These are phyloP conservation scores for Nemoura dubitans DNA, from an alignment of 2,888 invertebrate species.

Conservation along the genomic window DNA sequence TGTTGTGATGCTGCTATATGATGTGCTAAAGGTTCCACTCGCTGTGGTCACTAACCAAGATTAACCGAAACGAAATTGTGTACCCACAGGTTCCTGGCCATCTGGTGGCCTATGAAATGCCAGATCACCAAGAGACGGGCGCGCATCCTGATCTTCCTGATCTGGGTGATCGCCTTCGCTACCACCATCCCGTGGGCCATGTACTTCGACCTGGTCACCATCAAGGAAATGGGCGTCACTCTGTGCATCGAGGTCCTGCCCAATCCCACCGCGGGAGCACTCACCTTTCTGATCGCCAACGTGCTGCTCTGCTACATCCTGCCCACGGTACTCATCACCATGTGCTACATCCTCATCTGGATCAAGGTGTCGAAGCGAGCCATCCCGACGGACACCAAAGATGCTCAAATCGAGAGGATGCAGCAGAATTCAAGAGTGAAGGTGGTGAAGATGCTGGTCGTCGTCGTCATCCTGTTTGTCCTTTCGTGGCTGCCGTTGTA, in stretches of 20 bases:
- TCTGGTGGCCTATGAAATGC: constrained; percentile 92
- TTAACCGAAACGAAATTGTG: constrained; percentile 50
- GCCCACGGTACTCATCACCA: constrained; percentile 88
- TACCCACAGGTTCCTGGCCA: constrained; percentile 89
- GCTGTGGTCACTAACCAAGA: too few species aligned
- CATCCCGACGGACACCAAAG: constrained; percentile 91
- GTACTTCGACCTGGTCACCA: constrained; percentile 83
- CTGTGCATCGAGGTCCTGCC: constrained; percentile 90
- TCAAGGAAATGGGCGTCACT: constrained; percentile 76
- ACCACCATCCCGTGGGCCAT: constrained; percentile 91
- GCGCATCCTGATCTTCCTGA: constrained; percentile 85
- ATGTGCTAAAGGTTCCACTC: too few species aligned
- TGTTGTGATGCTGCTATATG: too few species aligned
- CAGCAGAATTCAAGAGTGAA: constrained; percentile 93
- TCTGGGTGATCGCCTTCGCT: constrained; percentile 87
- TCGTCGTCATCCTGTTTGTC: constrained; percentile 92
- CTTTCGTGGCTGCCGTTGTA: constrained; percentile 93
- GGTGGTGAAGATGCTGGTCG: constrained; percentile 93
- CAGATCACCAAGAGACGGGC: constrained; percentile 91
- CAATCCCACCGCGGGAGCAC: constrained; percentile 78
- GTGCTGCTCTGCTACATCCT: constrained; percentile 89
- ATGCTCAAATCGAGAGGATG: constrained; percentile 90
- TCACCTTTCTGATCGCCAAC: constrained; percentile 90
- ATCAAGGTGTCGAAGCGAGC: constrained; percentile 87
- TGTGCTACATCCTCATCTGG: constrained; percentile 93